Percentiles rank a stretch among this genome's conserved stretches.
Evolutionary conservation across 2,797 vertebrate genomes (phyloP).

Genomic region (Chaetophractus vellerosus): DNA sequence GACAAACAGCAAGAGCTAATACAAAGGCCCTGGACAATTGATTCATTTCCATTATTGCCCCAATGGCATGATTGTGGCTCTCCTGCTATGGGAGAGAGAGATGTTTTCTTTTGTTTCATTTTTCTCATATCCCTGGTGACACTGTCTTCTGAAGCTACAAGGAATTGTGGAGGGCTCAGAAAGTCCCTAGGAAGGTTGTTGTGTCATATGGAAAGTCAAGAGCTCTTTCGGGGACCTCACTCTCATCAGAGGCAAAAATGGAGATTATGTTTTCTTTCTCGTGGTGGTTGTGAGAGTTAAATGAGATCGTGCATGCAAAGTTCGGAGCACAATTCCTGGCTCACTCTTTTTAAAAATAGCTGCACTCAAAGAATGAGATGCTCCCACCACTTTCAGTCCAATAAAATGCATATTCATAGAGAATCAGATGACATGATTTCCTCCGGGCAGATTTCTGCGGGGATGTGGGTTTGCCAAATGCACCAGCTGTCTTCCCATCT

Average conservation of each 20-base stretch:
- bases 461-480: slow-evolving; percentile 42
- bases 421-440: slow-evolving; percentile 70
- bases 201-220: not conserved
- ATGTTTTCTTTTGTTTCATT: not conserved
- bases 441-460: slow-evolving; percentile 59
- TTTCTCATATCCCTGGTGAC: not conserved
- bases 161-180: not conserved
- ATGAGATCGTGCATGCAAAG: not conserved
- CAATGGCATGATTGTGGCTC: not conserved
- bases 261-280: not conserved
- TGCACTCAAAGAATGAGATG: slow-evolving; percentile 26
- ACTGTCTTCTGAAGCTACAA: not conserved
- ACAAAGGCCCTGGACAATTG: not conserved
- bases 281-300: slow-evolving; percentile 44
- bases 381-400: not conserved
- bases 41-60: not conserved
- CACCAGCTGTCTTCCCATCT: slow-evolving; percentile 70
- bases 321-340: not conserved
- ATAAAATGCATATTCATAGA: slow-evolving; percentile 59
- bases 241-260: not conserved
- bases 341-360: slow-evolving; percentile 37
- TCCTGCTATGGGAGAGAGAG: not conserved
- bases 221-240: not conserved
- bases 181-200: not conserved
- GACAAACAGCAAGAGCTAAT: not conserved